Conservation (phyloP, 1,140 invertebrate species). For the Plectrocnemia conspersa region DNA sequence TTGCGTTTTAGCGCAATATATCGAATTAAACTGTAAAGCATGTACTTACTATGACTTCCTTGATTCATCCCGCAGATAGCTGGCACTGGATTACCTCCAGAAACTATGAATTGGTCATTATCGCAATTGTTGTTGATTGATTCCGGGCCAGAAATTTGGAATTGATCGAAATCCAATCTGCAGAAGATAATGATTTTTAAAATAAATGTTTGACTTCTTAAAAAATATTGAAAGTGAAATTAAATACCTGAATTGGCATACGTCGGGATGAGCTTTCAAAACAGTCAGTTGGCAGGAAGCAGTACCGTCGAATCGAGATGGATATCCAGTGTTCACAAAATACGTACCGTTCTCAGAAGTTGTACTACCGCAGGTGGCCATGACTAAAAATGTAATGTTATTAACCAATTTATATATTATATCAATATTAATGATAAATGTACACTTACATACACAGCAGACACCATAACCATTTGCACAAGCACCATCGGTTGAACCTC, state of each 20-base stretch:
- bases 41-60: slow-evolving; percentile 80
- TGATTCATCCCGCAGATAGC: slow-evolving; percentile 75
- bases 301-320: slow-evolving; percentile 66
- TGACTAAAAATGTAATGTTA: slow-evolving; percentile 52
- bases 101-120: slow-evolving; percentile 79
- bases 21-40: too few relatives aligned
- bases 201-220: too few relatives aligned
- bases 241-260: slow-evolving; percentile 79
- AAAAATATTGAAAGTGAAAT: too few relatives aligned
- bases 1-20: too few relatives aligned
- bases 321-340: slow-evolving; percentile 77
- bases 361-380: slow-evolving; percentile 68
- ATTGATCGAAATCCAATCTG: slow-evolving; percentile 75
- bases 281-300: slow-evolving; percentile 79
- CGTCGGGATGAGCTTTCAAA: slow-evolving; percentile 66
- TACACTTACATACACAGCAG: slow-evolving; percentile 66
- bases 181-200: too few relatives aligned
- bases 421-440: neutral
- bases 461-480: slow-evolving; percentile 73
- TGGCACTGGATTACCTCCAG: slow-evolving; percentile 73
- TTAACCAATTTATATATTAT: neutral
- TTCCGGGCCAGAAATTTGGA: slow-evolving; percentile 67
- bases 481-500: slow-evolving; percentile 65
- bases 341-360: slow-evolving; percentile 76
- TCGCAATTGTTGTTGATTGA: slow-evolving; percentile 70